These are phyloP conservation scores for Folsomia candida DNA, from an alignment of 2,888 invertebrate species.

Conservation along the genomic window DNA sequence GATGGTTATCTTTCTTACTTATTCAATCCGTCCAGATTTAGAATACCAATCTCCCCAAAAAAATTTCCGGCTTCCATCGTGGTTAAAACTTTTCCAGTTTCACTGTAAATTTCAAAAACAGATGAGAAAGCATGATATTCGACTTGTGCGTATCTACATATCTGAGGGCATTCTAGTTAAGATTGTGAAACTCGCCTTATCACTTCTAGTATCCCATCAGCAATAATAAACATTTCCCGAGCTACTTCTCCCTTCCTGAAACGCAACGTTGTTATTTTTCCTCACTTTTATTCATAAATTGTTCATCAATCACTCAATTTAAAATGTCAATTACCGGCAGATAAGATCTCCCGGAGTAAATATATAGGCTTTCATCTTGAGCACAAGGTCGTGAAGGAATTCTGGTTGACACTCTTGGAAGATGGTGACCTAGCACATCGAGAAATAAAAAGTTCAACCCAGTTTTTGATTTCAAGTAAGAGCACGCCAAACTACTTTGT, in stretches of 20 bases:
- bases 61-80: constrained; percentile 97
- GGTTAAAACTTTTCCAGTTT: constrained; percentile 85
- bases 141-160: not conserved
- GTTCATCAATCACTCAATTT: too few relatives aligned
- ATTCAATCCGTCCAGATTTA: constrained; percentile 91
- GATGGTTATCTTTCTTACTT: constrained; percentile 73
- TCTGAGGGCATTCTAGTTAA: not conserved
- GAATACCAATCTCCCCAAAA: constrained; percentile 95
- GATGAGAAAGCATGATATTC: not conserved
- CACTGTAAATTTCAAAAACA: constrained; percentile 62
- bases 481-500: not conserved
- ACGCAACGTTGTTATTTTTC: too few relatives aligned
- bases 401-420: constrained; percentile 97
- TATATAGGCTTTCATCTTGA: constrained; percentile 97
- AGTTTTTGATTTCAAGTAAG: not conserved
- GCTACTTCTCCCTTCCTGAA: constrained; percentile 93
- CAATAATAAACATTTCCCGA: constrained; percentile 97
- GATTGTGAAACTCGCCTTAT: too few relatives aligned
- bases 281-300: too few relatives aligned
- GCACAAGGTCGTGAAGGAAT: constrained; percentile 90
- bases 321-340: too few relatives aligned
- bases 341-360: constrained; percentile 97
- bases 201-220: constrained; percentile 92
- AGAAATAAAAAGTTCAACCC: not conserved
- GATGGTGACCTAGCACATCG: constrained; percentile 76